Evolutionary conservation across 2,797 vertebrate species (phyloP), one percentile per base, ranked within the genome.

Genomic region (Tapirus indicus): DNA sequence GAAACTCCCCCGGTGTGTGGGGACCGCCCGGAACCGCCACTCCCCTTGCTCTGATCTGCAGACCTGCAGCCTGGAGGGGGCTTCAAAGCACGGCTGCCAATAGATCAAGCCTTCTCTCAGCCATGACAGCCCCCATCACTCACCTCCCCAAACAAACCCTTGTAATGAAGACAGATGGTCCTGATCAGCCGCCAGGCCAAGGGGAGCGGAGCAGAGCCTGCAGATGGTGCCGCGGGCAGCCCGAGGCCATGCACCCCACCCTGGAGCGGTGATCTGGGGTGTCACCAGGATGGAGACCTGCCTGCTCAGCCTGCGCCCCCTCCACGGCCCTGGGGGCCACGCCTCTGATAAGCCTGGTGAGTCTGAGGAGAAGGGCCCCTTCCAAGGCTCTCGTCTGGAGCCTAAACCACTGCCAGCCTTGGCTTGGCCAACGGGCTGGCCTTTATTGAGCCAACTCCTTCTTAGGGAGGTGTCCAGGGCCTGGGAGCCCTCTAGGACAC

Each of bases 201-300:
- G 44, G 78, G 62, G 83, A 35, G 68, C 60, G 5, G 66, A 85
- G 58, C 18, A 1, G 5, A n/a, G 29, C 38, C 90, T 62, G 52
- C 94, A 94, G 80, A 89, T 29, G 86, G 86, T 2, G 87, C 47
- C 3, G 10, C 10, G 49, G 85, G 52, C 4, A 11, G 66, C 88
- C 64, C 2, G 60, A 27, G 85, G 82, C 93, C 91, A 44, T 78
- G 44, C 64, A 41, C 78, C 91, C 85, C 95, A 49, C 47, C 90
- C 95, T 32, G 29, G n/a, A 77, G 83, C 49, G 12, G 68, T 41
- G 89, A 87, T 91, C 98, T 96, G 97, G 95, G 98, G 98, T 98
- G 99, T 99, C 99, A 98, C 98, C 98, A 97, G 99, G 99, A 99
- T 98, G 98, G 99, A 99, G 98, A 98, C 97, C 97, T 98, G 98